Evolutionary conservation across 1,140 invertebrate genomes (phyloP).

Genomic region (Mya arenaria): DNA sequence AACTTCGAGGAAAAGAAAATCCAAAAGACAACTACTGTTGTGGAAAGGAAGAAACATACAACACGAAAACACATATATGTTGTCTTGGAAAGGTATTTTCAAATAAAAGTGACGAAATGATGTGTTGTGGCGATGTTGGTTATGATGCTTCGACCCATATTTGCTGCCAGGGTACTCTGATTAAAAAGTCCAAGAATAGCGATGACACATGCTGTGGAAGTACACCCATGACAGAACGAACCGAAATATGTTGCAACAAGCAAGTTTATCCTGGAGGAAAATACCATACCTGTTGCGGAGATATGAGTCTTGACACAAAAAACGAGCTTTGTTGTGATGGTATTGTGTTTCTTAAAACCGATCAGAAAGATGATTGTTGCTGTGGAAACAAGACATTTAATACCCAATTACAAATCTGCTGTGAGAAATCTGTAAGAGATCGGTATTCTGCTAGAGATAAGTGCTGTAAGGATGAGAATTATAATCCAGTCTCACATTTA

Average conservation of each 20-base stretch:
- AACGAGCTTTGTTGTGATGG: slow-evolving; percentile 29
- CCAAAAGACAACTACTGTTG: slow-evolving; percentile 24
- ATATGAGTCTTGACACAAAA: slow-evolving; percentile 5
- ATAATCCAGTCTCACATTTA: slow-evolving; percentile 1
- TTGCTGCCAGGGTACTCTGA: slow-evolving; percentile 22
- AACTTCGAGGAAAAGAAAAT: slow-evolving; percentile 19
- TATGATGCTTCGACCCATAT: slow-evolving; percentile 3
- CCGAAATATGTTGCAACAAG: slow-evolving; percentile 25
- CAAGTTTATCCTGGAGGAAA: slow-evolving; percentile 23
- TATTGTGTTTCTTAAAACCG: not conserved
- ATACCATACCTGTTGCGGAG: slow-evolving; percentile 15
- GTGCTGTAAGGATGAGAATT: slow-evolving; percentile 6
- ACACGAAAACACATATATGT: slow-evolving; percentile 14
- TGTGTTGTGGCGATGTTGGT: slow-evolving; percentile 27
- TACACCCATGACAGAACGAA: not conserved
- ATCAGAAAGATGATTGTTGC: slow-evolving; percentile 22
- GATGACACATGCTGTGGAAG: slow-evolving; percentile 28
- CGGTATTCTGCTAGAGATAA: not conserved
- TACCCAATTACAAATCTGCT: slow-evolving; percentile 15
- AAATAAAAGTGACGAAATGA: not conserved
- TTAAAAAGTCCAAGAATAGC: not conserved
- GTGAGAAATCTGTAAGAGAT: not conserved
- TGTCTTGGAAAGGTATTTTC: slow-evolving; percentile 5
- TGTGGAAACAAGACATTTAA: slow-evolving; percentile 8
- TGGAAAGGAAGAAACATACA: not conserved